These are phyloP conservation scores for Poecilia velifera DNA, from an alignment of 2,797 vertebrate species.

Conservation along the genomic window DNA sequence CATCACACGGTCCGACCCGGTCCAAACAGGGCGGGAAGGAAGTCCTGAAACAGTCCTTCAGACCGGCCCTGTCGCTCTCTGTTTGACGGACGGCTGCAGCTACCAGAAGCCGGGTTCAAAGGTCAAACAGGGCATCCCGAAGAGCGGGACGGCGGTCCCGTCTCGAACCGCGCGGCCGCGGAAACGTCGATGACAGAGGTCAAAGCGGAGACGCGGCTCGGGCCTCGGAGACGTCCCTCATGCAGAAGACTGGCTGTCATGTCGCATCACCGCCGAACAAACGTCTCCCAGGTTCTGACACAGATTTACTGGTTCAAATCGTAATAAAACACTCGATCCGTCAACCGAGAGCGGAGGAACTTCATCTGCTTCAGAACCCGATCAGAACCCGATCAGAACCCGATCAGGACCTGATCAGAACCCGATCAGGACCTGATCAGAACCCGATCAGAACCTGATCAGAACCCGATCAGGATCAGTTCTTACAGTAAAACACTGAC, in stretches of 20 bases:
- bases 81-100: conserved; percentile 24
- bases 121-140: conserved; percentile 30
- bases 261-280: conserved; percentile 25
- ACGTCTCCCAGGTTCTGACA: conserved; percentile 25
- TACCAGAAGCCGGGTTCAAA: conserved; percentile 29
- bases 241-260: conserved; percentile 42
- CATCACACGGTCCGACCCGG: conserved; percentile 11
- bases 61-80: conserved; percentile 40
- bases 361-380: background rate
- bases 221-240: conserved; percentile 39
- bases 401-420: background rate
- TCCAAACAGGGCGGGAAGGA: conserved; percentile 54
- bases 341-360: background rate
- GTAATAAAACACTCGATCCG: background rate
- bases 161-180: background rate
- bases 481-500: background rate
- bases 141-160: background rate
- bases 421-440: background rate
- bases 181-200: conserved; percentile 44
- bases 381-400: background rate
- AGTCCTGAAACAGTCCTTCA: conserved; percentile 25
- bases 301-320: conserved; percentile 36
- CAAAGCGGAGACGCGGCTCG: conserved; percentile 21
- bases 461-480: background rate
- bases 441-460: background rate